Conservation (phyloP, 2,113 vertebrate species). For the Vicugna pacos region DNA sequence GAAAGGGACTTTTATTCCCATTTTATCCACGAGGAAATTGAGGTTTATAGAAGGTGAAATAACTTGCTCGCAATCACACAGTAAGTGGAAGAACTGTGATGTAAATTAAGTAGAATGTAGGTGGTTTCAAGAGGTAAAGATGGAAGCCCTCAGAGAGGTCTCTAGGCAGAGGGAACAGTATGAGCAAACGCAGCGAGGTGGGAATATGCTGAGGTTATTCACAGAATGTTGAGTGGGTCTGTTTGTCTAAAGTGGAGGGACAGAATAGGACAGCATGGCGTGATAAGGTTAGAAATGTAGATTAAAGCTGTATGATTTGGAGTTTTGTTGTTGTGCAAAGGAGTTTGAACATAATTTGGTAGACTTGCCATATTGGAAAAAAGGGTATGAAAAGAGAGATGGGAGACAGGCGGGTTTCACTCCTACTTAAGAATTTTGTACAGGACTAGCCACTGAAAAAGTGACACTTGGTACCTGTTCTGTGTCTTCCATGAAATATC, state of each 20-base stretch:
- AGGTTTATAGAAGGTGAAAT: neutral
- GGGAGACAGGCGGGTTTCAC: neutral
- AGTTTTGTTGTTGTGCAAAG: neutral
- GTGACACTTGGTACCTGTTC: neutral
- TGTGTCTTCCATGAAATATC: constrained; percentile 5
- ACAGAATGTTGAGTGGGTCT: neutral
- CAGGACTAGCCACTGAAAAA: neutral
- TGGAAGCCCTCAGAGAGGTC: neutral
- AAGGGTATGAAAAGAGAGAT: neutral
- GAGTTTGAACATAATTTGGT: neutral
- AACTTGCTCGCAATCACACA: neutral
- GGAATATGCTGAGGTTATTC: neutral
- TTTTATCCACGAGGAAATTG: neutral
- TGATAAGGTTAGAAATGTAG: neutral
- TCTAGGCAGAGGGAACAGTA: neutral
- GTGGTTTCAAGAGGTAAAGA: neutral
- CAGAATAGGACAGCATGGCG: neutral
- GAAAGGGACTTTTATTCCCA: neutral
- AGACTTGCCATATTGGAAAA: neutral
- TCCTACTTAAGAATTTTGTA: neutral
- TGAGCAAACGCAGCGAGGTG: neutral
- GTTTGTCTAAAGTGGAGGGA: neutral
- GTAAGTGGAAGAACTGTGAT: neutral
- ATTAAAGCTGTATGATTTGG: neutral
- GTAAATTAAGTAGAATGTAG: neutral